phyloP scores from a whole-genome alignment of 2,797 vertebrate species.

The Parambassis ranga region DNA sequence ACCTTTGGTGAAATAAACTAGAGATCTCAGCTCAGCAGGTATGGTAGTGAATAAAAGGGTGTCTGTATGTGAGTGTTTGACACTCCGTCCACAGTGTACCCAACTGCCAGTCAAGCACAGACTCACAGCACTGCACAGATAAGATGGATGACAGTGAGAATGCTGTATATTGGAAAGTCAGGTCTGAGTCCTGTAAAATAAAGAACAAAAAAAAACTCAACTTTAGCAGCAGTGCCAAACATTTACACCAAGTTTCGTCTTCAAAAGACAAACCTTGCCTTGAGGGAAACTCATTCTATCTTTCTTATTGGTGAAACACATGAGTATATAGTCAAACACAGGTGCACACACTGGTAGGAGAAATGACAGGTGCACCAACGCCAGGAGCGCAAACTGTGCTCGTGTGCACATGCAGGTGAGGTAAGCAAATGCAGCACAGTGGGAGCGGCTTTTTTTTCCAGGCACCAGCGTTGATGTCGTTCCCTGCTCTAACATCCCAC shows the following conservation, averaged over 20 bases:
- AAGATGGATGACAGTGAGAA: background rate
- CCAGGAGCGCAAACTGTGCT: background rate
- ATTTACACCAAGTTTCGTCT: background rate
- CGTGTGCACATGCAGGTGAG: background rate
- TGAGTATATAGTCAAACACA: background rate
- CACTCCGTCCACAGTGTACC: background rate
- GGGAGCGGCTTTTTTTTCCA: background rate
- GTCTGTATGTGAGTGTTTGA: background rate
- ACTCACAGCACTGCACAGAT: background rate
- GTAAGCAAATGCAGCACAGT: background rate
- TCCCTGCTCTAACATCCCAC: background rate
- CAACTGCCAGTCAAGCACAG: background rate
- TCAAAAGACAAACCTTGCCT: background rate
- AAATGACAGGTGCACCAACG: conserved; percentile 11
- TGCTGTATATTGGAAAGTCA: background rate
- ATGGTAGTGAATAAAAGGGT: background rate
- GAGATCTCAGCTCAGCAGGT: background rate
- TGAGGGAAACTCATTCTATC: background rate
- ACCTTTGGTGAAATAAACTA: background rate
- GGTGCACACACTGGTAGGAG: background rate
- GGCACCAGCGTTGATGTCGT: background rate
- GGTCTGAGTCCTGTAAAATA: background rate
- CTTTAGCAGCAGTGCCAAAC: too few species aligned
- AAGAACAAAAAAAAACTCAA: too few species aligned
- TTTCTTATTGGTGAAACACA: background rate